Conservation (phyloP, 2,888 invertebrate genomes). For the Scaeva pyrastri region DNA sequence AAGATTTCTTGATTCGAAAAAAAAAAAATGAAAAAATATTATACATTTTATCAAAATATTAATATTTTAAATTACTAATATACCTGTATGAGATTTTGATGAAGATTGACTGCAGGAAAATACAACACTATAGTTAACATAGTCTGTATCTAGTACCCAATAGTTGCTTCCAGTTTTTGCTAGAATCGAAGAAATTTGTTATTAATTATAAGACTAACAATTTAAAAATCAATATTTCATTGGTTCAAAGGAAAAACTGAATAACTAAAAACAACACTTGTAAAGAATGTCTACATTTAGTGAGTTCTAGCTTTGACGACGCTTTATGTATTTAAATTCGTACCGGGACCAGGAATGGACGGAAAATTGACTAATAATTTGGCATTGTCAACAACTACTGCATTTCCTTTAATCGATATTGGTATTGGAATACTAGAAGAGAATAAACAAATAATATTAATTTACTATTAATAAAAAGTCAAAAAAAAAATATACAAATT, state of each 20-base stretch:
- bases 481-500: too few species aligned
- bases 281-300: too few species aligned
- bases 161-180: conserved; percentile 56
- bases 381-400: conserved; percentile 41
- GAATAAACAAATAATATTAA: background rate
- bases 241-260: too few species aligned
- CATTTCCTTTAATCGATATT: conserved; percentile 45
- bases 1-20: conserved; percentile 37
- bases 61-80: background rate
- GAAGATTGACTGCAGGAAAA: conserved; percentile 38
- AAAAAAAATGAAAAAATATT: background rate
- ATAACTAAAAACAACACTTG: too few species aligned
- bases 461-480: too few species aligned
- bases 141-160: conserved; percentile 61
- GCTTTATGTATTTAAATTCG: background rate
- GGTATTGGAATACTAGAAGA: background rate
- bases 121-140: conserved; percentile 54
- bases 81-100: conserved; percentile 10
- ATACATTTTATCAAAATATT: background rate
- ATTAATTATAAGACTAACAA: background rate
- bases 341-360: conserved; percentile 35
- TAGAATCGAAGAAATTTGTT: background rate
- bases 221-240: background rate
- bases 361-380: conserved; percentile 58
- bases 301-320: too few species aligned